Percentiles rank a stretch among this genome's conserved stretches.
These are phyloP conservation scores for Ceryle rudis DNA, from an alignment of 2,797 vertebrate genomes.

Conservation along the genomic window DNA sequence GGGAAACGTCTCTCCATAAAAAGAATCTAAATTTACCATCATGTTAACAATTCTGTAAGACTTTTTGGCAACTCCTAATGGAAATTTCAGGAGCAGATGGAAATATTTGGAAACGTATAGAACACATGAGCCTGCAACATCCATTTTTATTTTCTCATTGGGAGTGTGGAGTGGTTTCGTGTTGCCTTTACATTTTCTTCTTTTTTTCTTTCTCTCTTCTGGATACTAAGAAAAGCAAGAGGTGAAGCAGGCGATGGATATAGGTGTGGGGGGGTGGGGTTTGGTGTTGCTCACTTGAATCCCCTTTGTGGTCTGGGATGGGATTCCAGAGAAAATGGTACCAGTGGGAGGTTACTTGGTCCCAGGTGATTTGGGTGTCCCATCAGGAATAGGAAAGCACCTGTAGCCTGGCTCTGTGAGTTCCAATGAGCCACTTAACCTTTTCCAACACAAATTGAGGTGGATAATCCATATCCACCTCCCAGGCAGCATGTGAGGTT, in stretches of 20 bases:
- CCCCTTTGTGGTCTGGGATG: constrained; percentile 39
- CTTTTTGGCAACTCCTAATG: constrained; percentile 76
- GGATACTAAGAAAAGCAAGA: constrained; percentile 60
- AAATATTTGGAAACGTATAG: constrained; percentile 81
- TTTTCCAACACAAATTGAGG: neutral
- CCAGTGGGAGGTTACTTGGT: neutral
- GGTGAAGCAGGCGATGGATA: constrained; percentile 35
- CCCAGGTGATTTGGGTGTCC: neutral
- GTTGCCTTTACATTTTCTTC: constrained; percentile 44
- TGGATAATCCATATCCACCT: neutral
- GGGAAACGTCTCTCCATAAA: constrained; percentile 66
- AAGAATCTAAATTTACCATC: constrained; percentile 74
- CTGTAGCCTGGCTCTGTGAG: neutral
- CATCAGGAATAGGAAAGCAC: neutral
- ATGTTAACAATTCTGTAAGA: constrained; percentile 76
- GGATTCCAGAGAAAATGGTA: neutral
- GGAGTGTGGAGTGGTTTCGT: constrained; percentile 60
- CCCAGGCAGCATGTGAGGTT: neutral
- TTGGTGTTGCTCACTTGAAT: neutral
- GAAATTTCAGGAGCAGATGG: constrained; percentile 81
- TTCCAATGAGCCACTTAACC: neutral
- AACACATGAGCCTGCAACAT: constrained; percentile 72
- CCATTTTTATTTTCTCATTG: constrained; percentile 77
- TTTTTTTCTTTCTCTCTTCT: constrained; percentile 41
- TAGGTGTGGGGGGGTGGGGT: neutral